phyloP scores from a whole-genome alignment of 1,140 invertebrate species.

The Psix sp. region DNA sequence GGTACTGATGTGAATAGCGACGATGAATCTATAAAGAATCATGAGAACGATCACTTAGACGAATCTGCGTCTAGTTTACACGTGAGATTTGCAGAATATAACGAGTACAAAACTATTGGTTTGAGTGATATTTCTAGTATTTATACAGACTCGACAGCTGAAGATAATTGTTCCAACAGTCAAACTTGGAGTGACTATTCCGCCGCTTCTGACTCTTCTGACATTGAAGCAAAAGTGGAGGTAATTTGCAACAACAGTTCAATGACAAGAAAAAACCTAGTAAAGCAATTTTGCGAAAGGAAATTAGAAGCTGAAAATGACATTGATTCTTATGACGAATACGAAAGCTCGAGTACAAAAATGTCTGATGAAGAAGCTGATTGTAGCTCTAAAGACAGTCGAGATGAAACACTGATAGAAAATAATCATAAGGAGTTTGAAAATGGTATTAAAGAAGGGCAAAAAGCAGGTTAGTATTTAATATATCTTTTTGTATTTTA shows the following conservation, averaged over 20 bases:
- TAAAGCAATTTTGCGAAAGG: constrained; percentile 14
- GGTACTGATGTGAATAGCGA: constrained; percentile 11
- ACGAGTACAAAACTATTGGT: constrained; percentile 73
- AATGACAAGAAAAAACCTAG: constrained; percentile 13
- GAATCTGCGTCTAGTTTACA: constrained; percentile 64
- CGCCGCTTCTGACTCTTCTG: constrained; percentile 63
- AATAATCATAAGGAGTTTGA: constrained; percentile 3
- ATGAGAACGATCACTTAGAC: constrained; percentile 8
- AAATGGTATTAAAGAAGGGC: not conserved
- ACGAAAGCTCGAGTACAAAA: constrained; percentile 42
- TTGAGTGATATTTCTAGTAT: constrained; percentile 68
- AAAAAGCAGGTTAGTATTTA: constrained; percentile 2
- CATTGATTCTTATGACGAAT: constrained; percentile 34
- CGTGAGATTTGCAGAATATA: constrained; percentile 74
- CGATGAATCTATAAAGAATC: constrained; percentile 7
- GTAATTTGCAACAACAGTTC: constrained; percentile 14
- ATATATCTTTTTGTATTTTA: too few species aligned
- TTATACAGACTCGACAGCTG: constrained; percentile 59
- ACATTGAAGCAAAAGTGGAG: constrained; percentile 46
- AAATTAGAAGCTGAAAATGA: constrained; percentile 13
- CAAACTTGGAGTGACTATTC: constrained; percentile 67
- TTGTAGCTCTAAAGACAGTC: constrained; percentile 29
- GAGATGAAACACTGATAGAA: constrained; percentile 36
- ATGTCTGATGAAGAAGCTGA: constrained; percentile 35
- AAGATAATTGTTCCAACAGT: constrained; percentile 51